Evolutionary conservation across 1,140 invertebrate genomes (phyloP).

Genomic region (Mactra quadrangularis): DNA sequence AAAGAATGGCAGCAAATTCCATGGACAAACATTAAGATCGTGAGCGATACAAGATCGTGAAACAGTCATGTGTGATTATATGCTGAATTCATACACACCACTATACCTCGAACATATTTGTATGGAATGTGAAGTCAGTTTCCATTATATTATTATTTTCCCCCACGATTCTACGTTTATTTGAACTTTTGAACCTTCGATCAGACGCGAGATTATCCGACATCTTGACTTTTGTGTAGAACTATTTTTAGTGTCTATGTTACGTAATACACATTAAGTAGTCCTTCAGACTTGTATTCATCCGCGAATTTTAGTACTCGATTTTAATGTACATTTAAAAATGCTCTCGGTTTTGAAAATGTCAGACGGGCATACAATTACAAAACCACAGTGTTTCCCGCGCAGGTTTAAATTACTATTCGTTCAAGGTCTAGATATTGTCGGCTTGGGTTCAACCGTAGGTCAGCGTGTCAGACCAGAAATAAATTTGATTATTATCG

Average conservation of each 20-base stretch:
- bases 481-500: not conserved
- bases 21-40: too few relatives aligned
- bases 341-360: not conserved
- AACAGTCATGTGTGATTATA: too few relatives aligned
- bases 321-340: not conserved
- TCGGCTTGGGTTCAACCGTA: conserved; percentile 16
- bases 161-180: too few relatives aligned
- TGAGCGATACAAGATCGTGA: too few relatives aligned
- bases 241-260: conserved; percentile 14
- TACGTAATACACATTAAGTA: conserved; percentile 38
- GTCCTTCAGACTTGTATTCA: not conserved
- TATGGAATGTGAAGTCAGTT: too few relatives aligned
- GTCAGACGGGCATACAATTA: not conserved
- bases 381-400: conserved; percentile 3
- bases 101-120: too few relatives aligned
- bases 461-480: conserved; percentile 27
- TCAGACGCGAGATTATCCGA: not conserved
- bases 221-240: not conserved
- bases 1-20: too few relatives aligned
- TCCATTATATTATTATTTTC: too few relatives aligned
- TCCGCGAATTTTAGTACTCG: not conserved
- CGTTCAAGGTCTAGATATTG: conserved; percentile 9
- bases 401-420: conserved; percentile 10
- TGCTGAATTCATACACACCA: too few relatives aligned
- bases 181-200: conserved; percentile 33